phyloP scores from a whole-genome alignment of 2,888 invertebrate species.

The Plusia festucae region DNA sequence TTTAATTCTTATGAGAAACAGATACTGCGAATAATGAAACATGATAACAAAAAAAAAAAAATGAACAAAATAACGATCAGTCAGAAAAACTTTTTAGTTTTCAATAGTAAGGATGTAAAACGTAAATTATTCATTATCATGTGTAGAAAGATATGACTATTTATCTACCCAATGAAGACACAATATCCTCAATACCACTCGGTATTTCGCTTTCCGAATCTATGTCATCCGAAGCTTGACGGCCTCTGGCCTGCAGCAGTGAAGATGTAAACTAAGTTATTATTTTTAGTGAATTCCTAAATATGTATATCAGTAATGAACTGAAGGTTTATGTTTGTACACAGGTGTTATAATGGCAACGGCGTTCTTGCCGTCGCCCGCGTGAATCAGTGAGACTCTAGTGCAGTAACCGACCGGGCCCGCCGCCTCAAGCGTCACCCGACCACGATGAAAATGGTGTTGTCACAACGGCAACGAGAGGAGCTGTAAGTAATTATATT shows the following conservation, averaged over 20 bases:
- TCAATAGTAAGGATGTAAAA: too few relatives aligned
- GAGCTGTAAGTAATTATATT: slow-evolving; percentile 96
- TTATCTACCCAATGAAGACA: too few relatives aligned
- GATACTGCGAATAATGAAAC: too few relatives aligned
- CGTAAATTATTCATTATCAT: too few relatives aligned
- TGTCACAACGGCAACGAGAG: slow-evolving; percentile 99
- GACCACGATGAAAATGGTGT: slow-evolving; percentile 99
- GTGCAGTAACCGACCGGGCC: slow-evolving; percentile 82
- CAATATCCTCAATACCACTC: too few relatives aligned
- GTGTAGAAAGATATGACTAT: too few relatives aligned
- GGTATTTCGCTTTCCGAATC: too few relatives aligned
- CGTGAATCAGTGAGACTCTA: slow-evolving; percentile 83
- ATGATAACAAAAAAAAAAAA: too few relatives aligned
- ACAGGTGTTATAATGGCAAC: slow-evolving; percentile 88
- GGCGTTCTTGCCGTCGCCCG: slow-evolving; percentile 82
- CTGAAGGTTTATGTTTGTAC: slow-evolving; percentile 56
- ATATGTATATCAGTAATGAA: slow-evolving; percentile 29
- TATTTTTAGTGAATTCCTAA: neutral
- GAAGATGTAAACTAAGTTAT: neutral
- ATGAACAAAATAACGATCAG: too few relatives aligned
- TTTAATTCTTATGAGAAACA: too few relatives aligned
- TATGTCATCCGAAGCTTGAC: too few relatives aligned
- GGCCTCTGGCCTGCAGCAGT: neutral
- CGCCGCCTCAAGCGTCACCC: slow-evolving; percentile 81
- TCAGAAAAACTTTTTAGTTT: too few relatives aligned